These are phyloP conservation scores for Caerostris darwini DNA, from an alignment of 1,140 invertebrate genomes.

Conservation along the genomic window DNA sequence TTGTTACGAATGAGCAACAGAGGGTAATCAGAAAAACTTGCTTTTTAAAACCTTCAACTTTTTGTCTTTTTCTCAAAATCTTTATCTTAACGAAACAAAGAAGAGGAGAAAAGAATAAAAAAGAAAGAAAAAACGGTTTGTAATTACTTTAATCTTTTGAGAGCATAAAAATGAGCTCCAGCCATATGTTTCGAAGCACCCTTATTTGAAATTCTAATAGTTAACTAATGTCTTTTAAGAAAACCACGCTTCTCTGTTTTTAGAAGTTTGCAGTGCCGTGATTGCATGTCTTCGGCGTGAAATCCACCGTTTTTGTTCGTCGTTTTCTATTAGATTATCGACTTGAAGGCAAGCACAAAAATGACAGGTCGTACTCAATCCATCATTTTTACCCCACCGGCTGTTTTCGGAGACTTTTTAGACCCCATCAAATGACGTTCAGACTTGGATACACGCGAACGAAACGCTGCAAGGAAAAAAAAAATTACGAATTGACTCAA, in stretches of 20 bases:
- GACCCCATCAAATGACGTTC: conserved; percentile 72
- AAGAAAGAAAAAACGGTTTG: not conserved
- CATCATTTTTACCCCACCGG: conserved; percentile 61
- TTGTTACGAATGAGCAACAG: not conserved
- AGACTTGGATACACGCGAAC: conserved; percentile 19
- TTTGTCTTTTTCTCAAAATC: not conserved
- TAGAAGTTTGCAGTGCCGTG: not conserved
- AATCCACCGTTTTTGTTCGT: not conserved
- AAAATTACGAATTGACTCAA: conserved; percentile 56
- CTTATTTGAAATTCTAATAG: conserved; percentile 65
- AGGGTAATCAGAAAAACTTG: not conserved
- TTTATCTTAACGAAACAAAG: not conserved
- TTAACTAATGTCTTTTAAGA: conserved; percentile 35
- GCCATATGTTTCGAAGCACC: conserved; percentile 61
- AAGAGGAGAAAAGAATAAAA: too few species aligned
- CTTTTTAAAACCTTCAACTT: not conserved
- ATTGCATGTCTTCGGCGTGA: not conserved
- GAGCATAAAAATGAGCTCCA: conserved; percentile 8
- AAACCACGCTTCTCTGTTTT: conserved; percentile 33
- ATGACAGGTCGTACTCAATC: conserved; percentile 69
- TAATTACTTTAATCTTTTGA: conserved; percentile 29
- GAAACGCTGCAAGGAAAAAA: not conserved
- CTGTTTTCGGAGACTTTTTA: conserved; percentile 68
- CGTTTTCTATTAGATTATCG: conserved; percentile 71
- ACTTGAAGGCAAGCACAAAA: conserved; percentile 21